phyloP scores from a whole-genome alignment of 2,888 invertebrate species.

The Watsonalla binaria region DNA sequence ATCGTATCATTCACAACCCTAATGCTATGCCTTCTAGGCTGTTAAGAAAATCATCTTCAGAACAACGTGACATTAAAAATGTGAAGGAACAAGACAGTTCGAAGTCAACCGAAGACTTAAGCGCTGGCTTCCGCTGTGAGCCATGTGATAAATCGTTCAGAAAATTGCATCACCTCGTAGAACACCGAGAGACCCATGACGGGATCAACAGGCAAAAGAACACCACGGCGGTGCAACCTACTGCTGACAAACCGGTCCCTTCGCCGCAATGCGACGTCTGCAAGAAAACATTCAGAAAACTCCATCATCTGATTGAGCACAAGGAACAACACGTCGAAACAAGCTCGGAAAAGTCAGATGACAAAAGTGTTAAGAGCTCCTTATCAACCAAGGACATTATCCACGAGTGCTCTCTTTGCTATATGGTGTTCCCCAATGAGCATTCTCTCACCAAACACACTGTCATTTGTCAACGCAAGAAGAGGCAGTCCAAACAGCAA shows the following conservation, averaged over 20 bases:
- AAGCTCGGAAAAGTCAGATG: constrained; percentile 65
- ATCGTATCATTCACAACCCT: constrained; percentile 62
- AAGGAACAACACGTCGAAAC: constrained; percentile 68
- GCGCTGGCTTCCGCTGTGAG: constrained; percentile 70
- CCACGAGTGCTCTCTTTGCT: constrained; percentile 72
- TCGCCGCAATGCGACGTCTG: constrained; percentile 63
- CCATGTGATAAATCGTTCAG: constrained; percentile 74
- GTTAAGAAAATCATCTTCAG: constrained; percentile 55
- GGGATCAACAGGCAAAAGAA: constrained; percentile 59
- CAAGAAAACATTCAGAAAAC: constrained; percentile 66
- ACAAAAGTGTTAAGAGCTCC: constrained; percentile 63
- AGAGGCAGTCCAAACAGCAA: constrained; percentile 52
- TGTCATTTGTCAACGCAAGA: constrained; percentile 62
- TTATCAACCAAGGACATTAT: constrained; percentile 71
- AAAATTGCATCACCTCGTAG: constrained; percentile 71
- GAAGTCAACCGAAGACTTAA: constrained; percentile 52
- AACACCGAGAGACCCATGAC: constrained; percentile 71
- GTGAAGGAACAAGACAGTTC: constrained; percentile 29
- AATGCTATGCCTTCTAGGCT: constrained; percentile 31
- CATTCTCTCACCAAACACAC: constrained; percentile 70
- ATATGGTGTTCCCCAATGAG: constrained; percentile 76
- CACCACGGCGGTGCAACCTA: constrained; percentile 21
- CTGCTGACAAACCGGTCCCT: constrained; percentile 33
- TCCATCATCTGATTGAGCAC: constrained; percentile 67
- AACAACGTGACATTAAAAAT: constrained; percentile 45